Evolutionary conservation across 2,797 vertebrate species (phyloP).

Genomic region (Sebastes nivosus): DNA sequence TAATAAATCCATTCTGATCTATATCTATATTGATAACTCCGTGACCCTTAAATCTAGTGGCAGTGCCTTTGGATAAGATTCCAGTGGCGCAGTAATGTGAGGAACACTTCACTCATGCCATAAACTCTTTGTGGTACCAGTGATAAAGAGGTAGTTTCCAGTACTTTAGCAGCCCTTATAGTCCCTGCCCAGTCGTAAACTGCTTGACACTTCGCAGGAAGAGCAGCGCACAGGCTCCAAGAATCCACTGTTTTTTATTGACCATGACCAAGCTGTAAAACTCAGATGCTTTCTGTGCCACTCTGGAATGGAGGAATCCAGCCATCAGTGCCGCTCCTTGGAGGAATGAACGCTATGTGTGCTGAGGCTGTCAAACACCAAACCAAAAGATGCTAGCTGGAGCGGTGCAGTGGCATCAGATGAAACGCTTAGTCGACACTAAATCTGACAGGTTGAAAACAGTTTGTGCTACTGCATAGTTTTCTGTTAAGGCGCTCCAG

Average conservation of each 20-base stretch:
- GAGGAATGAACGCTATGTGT: slow-evolving; percentile 61
- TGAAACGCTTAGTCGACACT: slow-evolving; percentile 8
- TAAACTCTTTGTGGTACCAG: slow-evolving; percentile 76
- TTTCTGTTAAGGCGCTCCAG: background rate
- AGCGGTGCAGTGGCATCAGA: slow-evolving; percentile 19
- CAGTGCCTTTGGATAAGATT: slow-evolving; percentile 11
- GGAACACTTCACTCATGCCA: slow-evolving; percentile 54
- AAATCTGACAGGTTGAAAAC: background rate
- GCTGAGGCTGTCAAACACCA: slow-evolving; percentile 25
- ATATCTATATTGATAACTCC: background rate
- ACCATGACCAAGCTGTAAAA: slow-evolving; percentile 78
- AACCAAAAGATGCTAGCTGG: slow-evolving; percentile 17
- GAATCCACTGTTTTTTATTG: slow-evolving; percentile 78
- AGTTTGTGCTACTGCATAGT: background rate
- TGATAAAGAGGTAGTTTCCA: slow-evolving; percentile 81
- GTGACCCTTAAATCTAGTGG: background rate
- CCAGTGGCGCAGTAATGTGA: slow-evolving; percentile 33
- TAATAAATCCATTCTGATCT: background rate
- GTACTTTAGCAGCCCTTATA: slow-evolving; percentile 70
- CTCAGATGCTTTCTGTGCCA: slow-evolving; percentile 70
- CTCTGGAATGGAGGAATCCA: slow-evolving; percentile 69
- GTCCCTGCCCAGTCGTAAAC: slow-evolving; percentile 76
- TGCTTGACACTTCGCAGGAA: slow-evolving; percentile 74
- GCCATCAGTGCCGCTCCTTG: slow-evolving; percentile 50
- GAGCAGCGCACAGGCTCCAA: slow-evolving; percentile 64